Conservation (phyloP, 1,140 invertebrate species). For the Lepidostoma basale region DNA sequence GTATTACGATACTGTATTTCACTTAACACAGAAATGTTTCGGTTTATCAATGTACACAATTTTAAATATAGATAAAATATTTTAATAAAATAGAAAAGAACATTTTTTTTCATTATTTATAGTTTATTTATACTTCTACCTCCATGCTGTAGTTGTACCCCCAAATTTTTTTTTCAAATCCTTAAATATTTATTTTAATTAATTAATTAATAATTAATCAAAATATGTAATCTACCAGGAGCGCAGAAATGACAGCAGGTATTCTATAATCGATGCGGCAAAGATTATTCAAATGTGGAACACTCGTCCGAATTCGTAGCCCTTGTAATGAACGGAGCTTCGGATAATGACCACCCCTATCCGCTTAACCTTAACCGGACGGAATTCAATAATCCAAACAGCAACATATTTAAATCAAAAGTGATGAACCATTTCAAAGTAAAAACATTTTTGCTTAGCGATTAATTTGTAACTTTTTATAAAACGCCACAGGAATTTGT, state of each 20-base stretch:
- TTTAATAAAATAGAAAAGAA: too few relatives aligned
- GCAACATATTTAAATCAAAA: neutral
- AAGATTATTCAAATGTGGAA: slow-evolving; percentile 22
- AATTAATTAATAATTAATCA: too few relatives aligned
- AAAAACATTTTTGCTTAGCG: neutral
- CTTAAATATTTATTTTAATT: too few relatives aligned
- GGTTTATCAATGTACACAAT: too few relatives aligned
- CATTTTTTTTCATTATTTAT: too few relatives aligned
- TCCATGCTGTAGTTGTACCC: too few relatives aligned
- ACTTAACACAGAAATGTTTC: too few relatives aligned
- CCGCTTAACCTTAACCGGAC: slow-evolving; percentile 4
- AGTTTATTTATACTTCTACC: too few relatives aligned
- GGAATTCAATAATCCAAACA: neutral
- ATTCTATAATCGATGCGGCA: slow-evolving; percentile 20
- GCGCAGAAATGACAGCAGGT: neutral
- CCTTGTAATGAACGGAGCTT: slow-evolving; percentile 36
- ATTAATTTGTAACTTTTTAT: too few relatives aligned
- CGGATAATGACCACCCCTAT: slow-evolving; percentile 32
- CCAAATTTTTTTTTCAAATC: too few relatives aligned
- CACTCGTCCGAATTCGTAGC: slow-evolving; percentile 16
- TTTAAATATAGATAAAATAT: too few relatives aligned
- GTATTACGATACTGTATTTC: too few relatives aligned
- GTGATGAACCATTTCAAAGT: neutral
- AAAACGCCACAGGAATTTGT: neutral
- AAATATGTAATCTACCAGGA: slow-evolving; percentile 13